A percentile compares a stretch with the other conserved stretches of the same genome.
Evolutionary conservation across 2,113 vertebrate genomes (phyloP).

Genomic region (Chloropsis cyanopogon): DNA sequence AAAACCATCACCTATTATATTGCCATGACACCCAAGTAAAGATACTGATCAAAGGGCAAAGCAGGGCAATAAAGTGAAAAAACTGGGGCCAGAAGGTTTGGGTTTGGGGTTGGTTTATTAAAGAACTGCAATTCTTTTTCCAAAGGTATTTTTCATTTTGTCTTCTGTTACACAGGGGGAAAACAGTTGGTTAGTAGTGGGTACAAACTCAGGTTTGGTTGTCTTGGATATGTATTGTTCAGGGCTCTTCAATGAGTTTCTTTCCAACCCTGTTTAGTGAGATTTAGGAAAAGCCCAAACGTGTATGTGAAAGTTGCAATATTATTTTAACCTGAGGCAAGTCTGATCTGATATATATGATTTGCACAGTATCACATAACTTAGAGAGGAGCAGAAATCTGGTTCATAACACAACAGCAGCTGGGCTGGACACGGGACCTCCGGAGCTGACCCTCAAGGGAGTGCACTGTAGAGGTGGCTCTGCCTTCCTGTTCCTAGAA

Average conservation of each 20-base stretch:
- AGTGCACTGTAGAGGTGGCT: neutral
- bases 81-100: constrained; percentile 6
- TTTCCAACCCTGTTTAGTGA: neutral
- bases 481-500: neutral
- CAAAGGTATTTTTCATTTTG: constrained; percentile 56
- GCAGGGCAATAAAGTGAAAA: constrained; percentile 40
- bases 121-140: neutral
- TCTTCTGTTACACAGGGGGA: neutral
- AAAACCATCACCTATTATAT: constrained; percentile 60
- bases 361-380: neutral
- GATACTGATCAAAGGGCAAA: constrained; percentile 60
- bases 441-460: fast-evolving
- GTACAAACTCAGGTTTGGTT: neutral
- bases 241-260: neutral
- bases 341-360: neutral
- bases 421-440: neutral
- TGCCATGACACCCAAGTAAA: constrained; percentile 48
- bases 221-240: neutral
- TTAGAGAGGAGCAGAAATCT: neutral
- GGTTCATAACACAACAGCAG: neutral
- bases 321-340: neutral
- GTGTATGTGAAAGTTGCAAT: neutral
- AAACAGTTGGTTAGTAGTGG: neutral
- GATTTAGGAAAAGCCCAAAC: neutral
- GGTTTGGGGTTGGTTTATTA: constrained; percentile 25